Evolutionary conservation across 2,113 vertebrate genomes (phyloP), one percentile per base, ranked within the genome.

Genomic region (Petromus typicus): DNA sequence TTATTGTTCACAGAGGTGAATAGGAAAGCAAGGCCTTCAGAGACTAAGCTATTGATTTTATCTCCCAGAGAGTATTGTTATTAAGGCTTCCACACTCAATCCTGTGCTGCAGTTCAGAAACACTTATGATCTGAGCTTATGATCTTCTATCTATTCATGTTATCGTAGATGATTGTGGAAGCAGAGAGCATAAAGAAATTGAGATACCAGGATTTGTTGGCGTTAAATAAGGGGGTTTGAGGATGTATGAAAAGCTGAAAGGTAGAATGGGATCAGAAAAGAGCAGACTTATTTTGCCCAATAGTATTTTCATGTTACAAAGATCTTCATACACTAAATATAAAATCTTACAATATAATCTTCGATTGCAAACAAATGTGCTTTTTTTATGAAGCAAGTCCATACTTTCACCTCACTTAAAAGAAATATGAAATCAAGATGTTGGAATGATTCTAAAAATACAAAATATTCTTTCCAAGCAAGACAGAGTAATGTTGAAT

Each of bases 121-220:
- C 79, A 91, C 87, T 95, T 95, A 90, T 93, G 37, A n/a, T 96
- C 40, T 91, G 40, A 95, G 63, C 92, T 96, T 97, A 92, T 95
- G 76, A 73, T 90, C 81, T 71, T 96, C 89, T 94, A 32, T 94
- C 94, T 96, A 95, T 96, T 97, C 93, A 93, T 97, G 89, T 97
- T 96, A 95, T 93, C 91, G 91, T 76, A 94, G 75, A 81, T 95
- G 89, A 51, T 30, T 94, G 67, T 87, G 82, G 48, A 89, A 96
- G 54, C 75, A 94, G 69, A 91, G 9, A 91, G 81, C 82, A 95
- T 94, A 92, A 95, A 95, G 75, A 93, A 93, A 94, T 95, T 92
- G 76, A 89, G 64, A 92, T 75, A 69, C 51, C 23, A 80, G 57
- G 61, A 93, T 95, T 94, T 95, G 27, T 45, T 85, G 56, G 27